phyloP scores from a whole-genome alignment of 2,888 invertebrate genomes.

The Priocnemis perturbator region DNA sequence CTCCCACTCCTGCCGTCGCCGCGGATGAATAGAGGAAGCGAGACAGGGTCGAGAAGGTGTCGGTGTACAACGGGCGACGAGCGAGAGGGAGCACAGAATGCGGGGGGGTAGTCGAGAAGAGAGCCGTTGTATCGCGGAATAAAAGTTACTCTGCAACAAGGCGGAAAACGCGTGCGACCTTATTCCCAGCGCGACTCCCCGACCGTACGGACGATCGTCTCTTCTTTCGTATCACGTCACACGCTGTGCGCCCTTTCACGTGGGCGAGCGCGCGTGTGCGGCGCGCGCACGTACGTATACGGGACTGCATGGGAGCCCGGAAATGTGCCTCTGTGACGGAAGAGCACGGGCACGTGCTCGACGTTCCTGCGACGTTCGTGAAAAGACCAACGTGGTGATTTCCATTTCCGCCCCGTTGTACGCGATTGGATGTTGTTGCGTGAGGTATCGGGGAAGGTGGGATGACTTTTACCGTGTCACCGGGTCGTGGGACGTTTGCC shows the following conservation, averaged over 20 bases:
- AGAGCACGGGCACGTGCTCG: too few relatives aligned
- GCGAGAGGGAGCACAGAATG: background rate
- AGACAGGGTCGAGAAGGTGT: conserved; percentile 9
- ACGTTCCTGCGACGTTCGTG: too few relatives aligned
- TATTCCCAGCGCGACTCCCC: conserved; percentile 18
- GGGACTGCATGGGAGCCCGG: too few relatives aligned
- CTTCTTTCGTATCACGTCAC: background rate
- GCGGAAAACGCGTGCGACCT: conserved; percentile 21
- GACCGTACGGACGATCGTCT: background rate
- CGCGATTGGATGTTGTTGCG: too few relatives aligned
- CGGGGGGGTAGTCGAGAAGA: conserved; percentile 22
- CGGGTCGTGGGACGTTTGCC: too few relatives aligned
- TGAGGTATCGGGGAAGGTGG: too few relatives aligned
- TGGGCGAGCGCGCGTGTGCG: background rate
- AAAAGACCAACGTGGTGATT: too few relatives aligned
- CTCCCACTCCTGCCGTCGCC: conserved; percentile 7
- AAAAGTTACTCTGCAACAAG: conserved; percentile 36
- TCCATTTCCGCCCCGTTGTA: too few relatives aligned
- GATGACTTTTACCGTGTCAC: too few relatives aligned
- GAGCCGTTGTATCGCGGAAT: conserved; percentile 33
- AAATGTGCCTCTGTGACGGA: too few relatives aligned
- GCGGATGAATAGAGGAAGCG: conserved; percentile 16
- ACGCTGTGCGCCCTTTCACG: background rate
- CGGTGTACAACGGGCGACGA: background rate
- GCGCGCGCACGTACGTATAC: too few relatives aligned